phyloP scores from a whole-genome alignment of 2,113 vertebrate species.

The Gymnocephalus cernua region DNA sequence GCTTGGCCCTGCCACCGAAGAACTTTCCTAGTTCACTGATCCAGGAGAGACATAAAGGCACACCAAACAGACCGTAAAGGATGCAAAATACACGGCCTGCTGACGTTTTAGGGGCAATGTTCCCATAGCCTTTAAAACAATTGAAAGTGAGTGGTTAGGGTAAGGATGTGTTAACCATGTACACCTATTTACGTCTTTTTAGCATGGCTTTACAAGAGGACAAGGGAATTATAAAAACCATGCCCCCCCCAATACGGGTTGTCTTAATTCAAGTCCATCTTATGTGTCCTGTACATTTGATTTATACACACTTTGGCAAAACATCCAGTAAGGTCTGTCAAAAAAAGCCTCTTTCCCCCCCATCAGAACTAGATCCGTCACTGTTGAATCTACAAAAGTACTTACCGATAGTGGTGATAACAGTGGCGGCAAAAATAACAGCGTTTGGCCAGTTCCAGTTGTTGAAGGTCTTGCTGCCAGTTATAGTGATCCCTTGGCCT shows the following conservation, averaged over 20 bases:
- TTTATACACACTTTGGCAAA: not conserved
- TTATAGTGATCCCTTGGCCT: constrained; percentile 95
- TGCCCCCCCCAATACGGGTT: no score
- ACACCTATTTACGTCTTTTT: not conserved
- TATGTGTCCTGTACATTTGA: not conserved
- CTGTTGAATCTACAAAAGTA: not conserved
- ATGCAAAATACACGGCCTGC: constrained; percentile 95
- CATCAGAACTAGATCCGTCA: not conserved
- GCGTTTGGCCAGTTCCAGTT: constrained; percentile 99
- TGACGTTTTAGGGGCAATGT: constrained; percentile 95
- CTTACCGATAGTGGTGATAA: constrained; percentile 97
- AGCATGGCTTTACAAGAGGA: not conserved
- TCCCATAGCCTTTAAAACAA: constrained; percentile 91
- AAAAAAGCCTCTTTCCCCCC: not conserved
- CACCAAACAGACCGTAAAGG: constrained; percentile 97
- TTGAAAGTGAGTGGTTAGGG: not conserved
- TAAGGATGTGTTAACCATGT: not conserved
- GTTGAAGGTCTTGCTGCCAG: constrained; percentile 94
- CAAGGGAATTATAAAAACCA: not conserved
- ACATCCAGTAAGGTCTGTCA: not conserved
- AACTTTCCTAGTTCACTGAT: constrained; percentile 99
- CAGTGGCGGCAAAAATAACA: constrained; percentile 97
- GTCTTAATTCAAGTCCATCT: not conserved
- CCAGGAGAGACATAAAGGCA: constrained; percentile 96
- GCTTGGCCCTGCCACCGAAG: constrained; percentile 96